Base-by-base conservation (phyloP, 2,888 invertebrate species). In the Hirtodrosophila histrioides region DNA sequence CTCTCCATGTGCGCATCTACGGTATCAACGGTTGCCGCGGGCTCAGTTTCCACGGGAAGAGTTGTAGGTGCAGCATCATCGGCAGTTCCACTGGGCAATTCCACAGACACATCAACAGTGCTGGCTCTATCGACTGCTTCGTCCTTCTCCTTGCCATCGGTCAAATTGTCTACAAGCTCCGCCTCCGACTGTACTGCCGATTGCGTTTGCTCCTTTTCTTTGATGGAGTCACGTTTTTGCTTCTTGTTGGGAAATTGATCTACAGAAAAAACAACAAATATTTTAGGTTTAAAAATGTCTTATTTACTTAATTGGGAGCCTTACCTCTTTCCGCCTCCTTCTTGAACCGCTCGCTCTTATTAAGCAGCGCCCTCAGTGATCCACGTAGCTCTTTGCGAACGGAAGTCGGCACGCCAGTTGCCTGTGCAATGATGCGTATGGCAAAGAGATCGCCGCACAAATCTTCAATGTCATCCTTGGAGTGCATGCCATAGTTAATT, bases 381-480 rank as follows among this genome's bases (percentile, higher is more conserved):
- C 89, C 88, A 46, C 91, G 89, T 46, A 92, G 72, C 72, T 91
- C 91, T 65, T 91, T 91, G 24, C 91, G 90, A 51, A 91, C 91
- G 33, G 92, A 89, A 48, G 88, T 65, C 10, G 92, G 92, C 57
- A 92, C 90, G 45, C 92, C 92, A 46, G 90, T 90, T 23, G 91
- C 88, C 73, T 92, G 91, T 53, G 91, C 91, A 78, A 92, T 90
- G 24, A 92, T 89, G n/a, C 92, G 89, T 45, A 92, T 91, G 54
- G 92, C 92, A 82, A 92, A 91, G 37, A 92, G 86, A 81, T 92
- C 92, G 6, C 92, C 92, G 73, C 91, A 92, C 31, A 92, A 69
- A 64, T 92, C 92, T 63, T 92, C 92, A 29, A 91, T 83, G 64
- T 92, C 91, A 41, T 92, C 91, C 69, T 92, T 92, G 2, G 92